Evolutionary conservation across 1,140 invertebrate species (phyloP).

Genomic region (Heliconius eleuchia): DNA sequence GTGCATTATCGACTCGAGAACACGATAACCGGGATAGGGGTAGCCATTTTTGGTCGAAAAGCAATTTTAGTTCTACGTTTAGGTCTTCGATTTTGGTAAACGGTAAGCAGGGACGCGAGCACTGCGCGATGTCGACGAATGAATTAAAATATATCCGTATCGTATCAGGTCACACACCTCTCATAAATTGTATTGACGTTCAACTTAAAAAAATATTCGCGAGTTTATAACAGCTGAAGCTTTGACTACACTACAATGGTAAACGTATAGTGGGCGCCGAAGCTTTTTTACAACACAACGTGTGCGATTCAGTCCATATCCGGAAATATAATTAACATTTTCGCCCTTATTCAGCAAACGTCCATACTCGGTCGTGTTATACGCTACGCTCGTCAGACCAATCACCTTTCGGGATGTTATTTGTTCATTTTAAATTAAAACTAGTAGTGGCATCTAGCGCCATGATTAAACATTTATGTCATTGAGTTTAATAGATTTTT

Average conservation of each 20-base stretch:
- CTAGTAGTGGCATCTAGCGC: conserved; percentile 50
- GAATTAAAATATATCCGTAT: conserved; percentile 69
- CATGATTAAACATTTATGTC: neutral
- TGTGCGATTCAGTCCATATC: conserved; percentile 44
- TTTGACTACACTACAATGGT: conserved; percentile 40
- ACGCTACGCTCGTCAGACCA: conserved; percentile 51
- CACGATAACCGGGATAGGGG: conserved; percentile 57
- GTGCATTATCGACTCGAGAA: conserved; percentile 63
- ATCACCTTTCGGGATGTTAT: conserved; percentile 49
- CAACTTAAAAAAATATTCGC: conserved; percentile 30
- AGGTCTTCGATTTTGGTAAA: conserved; percentile 61
- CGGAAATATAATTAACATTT: conserved; percentile 59
- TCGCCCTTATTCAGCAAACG: conserved; percentile 59
- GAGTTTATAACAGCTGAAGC: conserved; percentile 40
- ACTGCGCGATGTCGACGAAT: conserved; percentile 61
- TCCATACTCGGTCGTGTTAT: conserved; percentile 62
- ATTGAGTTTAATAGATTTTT: neutral
- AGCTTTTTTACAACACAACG: conserved; percentile 46
- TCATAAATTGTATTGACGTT: conserved; percentile 35
- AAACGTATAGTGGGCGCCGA: conserved; percentile 32
- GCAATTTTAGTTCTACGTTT: conserved; percentile 57
- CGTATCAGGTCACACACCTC: conserved; percentile 50
- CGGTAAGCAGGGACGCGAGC: conserved; percentile 68
- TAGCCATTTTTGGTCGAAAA: conserved; percentile 79
- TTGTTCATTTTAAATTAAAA: conserved; percentile 39